Evolutionary conservation across 2,113 vertebrate species (phyloP), one percentile per base, ranked within the genome.

Genomic region (Diadophis punctatus): DNA sequence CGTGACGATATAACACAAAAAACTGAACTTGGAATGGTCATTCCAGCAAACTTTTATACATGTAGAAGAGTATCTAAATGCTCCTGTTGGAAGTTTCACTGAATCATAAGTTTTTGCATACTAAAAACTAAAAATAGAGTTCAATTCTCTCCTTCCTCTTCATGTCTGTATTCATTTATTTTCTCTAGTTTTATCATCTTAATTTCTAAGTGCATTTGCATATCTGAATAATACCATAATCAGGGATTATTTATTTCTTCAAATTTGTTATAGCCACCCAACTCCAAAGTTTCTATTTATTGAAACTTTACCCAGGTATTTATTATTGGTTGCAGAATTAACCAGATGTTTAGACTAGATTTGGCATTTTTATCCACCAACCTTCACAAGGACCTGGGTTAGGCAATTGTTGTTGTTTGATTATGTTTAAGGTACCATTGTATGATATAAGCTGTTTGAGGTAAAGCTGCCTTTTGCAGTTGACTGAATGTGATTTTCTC

Each of bases 51-150:
- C 12, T 4, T 68, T 0, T 68, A 68, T 34, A 68, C 12, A n/a
- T 74, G 63, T 34, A 74, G 63, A 74, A 74, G n/a, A 34, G 63
- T 74, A 74, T 74, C n/a, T 34, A 18, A 74, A 74, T 68, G 63
- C 63, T n/a, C 63, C 12, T 68, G 12, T 34, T 68, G 63, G 12
- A 34, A 68, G 63, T 34, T 34, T 68, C 5, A 68, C n/a, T 34
- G 30, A 68, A 6, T 68, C n/a, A 34, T 34, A 0, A 0, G 68
- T 90, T 22, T 30, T 34, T 93, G 1, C 80, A 1, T 14, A 14
- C 92, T 92, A 88, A 12, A 91, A 63, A 91, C 92, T n/a, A n/a
- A n/a, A n/a, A n/a, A n/a, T n/a, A 12, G 56, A 90, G 4, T 27
- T 14, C 14, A 68, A 34, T 68, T 68, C 12, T 68, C 27, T 68